phyloP scores from a whole-genome alignment of 2,113 vertebrate species.

The Phylloscopus trochilus region DNA sequence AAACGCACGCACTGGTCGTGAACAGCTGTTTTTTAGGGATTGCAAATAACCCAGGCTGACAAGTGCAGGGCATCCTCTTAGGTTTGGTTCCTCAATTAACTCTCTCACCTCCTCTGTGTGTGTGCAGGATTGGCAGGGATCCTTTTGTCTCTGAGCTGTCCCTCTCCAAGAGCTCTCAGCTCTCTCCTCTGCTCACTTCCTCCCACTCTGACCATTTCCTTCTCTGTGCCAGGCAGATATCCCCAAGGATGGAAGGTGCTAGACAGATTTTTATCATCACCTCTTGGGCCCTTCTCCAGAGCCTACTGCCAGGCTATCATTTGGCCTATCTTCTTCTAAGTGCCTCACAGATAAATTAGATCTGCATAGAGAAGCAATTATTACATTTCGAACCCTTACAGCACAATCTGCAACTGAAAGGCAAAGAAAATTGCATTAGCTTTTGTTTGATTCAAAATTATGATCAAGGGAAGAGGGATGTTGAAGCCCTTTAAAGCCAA shows the following conservation, averaged over 20 bases:
- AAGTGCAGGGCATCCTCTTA: background rate
- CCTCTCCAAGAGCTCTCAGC: background rate
- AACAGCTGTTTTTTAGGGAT: background rate
- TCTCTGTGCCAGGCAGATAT: background rate
- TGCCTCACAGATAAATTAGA: conserved; percentile 52
- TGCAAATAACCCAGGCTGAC: background rate
- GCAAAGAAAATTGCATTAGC: conserved; percentile 59
- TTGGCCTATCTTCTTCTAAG: conserved; percentile 54
- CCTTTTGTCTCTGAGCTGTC: background rate
- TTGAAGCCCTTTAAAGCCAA: conserved; percentile 14
- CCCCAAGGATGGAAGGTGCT: conserved; percentile 14
- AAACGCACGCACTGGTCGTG: rapidly evolving
- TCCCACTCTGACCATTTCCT: background rate
- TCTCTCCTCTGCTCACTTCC: background rate
- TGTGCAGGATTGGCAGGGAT: background rate
- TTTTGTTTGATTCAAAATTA: conserved; percentile 54
- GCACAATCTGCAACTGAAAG: conserved; percentile 41
- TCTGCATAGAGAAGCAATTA: conserved; percentile 59
- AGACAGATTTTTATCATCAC: conserved; percentile 52
- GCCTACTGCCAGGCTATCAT: background rate
- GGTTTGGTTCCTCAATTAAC: background rate
- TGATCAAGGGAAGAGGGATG: conserved; percentile 7
- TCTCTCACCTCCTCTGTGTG: background rate
- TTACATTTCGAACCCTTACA: conserved; percentile 54
- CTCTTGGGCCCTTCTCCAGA: conserved; percentile 25